Evolutionary conservation across 2,888 invertebrate species (phyloP).

Genomic region (Heliconius sara): DNA sequence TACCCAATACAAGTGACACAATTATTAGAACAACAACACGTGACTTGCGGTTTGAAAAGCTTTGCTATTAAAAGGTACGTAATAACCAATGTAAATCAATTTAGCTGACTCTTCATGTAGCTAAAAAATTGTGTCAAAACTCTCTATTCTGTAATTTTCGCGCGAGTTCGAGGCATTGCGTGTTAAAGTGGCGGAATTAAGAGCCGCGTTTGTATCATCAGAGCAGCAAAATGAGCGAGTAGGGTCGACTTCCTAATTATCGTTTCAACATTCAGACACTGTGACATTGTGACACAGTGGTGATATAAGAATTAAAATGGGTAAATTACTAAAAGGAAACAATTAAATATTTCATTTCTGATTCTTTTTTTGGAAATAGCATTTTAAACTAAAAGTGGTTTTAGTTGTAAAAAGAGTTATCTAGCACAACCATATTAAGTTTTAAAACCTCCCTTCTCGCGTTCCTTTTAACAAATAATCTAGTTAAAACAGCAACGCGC

Average conservation of each 20-base stretch:
- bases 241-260: too few species aligned
- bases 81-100: not conserved
- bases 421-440: conserved; percentile 26
- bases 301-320: too few species aligned
- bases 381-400: not conserved
- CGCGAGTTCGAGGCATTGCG: too few species aligned
- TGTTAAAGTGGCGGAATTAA: too few species aligned
- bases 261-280: too few species aligned
- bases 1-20: conserved; percentile 24
- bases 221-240: too few species aligned
- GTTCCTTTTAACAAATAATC: conserved; percentile 32
- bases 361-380: not conserved
- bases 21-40: conserved; percentile 20
- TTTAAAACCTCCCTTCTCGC: conserved; percentile 21
- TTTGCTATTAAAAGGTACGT: not conserved
- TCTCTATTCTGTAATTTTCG: too few species aligned
- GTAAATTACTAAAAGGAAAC: too few species aligned
- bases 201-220: too few species aligned
- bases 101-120: not conserved
- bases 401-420: conserved; percentile 3
- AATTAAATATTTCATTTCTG: not conserved
- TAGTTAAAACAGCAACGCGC: conserved; percentile 37
- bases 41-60: conserved; percentile 15
- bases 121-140: too few species aligned
- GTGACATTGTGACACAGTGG: too few species aligned